These are phyloP conservation scores for Mycetomoellerius zeteki DNA, from an alignment of 1,140 invertebrate species.

Conservation along the genomic window DNA sequence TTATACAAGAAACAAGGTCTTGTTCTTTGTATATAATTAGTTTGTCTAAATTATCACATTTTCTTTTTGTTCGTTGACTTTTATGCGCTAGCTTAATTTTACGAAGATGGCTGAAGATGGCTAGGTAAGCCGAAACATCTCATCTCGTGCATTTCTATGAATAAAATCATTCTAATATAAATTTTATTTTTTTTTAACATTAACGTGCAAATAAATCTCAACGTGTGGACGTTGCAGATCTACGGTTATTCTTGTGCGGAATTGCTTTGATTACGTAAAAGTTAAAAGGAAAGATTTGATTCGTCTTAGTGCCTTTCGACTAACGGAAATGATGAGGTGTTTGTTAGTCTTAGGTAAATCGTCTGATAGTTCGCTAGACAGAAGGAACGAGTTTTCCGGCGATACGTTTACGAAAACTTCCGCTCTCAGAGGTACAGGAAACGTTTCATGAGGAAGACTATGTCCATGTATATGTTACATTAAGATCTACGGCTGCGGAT, in stretches of 20 bases:
- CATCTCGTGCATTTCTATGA: too few species aligned
- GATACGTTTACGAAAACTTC: conserved; percentile 49
- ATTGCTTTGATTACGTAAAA: not conserved
- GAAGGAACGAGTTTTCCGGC: conserved; percentile 7
- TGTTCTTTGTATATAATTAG: too few species aligned
- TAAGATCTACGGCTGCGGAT: conserved; percentile 52
- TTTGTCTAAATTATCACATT: too few species aligned
- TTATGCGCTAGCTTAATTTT: too few species aligned
- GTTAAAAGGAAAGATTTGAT: not conserved
- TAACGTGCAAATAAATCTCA: not conserved
- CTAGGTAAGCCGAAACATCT: too few species aligned
- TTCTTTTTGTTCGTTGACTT: too few species aligned
- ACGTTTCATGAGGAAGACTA: conserved; percentile 21
- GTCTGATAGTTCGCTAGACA: not conserved
- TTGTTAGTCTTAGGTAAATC: conserved; percentile 10
- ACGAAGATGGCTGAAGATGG: too few species aligned
- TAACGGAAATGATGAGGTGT: not conserved
- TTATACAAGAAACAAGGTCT: too few species aligned
- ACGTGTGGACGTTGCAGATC: not conserved
- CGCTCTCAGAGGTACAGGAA: conserved; percentile 43
- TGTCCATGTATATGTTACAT: conserved; percentile 24
- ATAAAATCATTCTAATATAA: not conserved
- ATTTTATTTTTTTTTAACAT: not conserved
- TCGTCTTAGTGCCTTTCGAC: not conserved
- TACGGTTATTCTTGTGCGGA: not conserved